Evolutionary conservation across 2,888 invertebrate species (phyloP).

Genomic region (Eristalis tenax): DNA sequence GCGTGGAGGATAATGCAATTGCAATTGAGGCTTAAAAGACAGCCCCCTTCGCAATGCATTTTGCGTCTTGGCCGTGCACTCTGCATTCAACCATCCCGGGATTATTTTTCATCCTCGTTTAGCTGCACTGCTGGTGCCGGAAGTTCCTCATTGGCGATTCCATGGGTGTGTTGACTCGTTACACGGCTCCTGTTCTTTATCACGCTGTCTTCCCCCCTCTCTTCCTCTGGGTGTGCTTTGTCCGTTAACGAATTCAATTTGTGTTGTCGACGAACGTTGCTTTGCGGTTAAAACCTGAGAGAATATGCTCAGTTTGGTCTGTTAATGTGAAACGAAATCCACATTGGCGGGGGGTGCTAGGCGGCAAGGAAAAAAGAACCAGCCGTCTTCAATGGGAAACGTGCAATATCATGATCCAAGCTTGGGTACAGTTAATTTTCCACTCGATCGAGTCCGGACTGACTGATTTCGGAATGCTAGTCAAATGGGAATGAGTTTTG

Average conservation of each 20-base stretch:
- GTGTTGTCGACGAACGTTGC: slow-evolving; percentile 12
- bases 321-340: neutral
- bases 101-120: slow-evolving; percentile 69
- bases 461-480: neutral
- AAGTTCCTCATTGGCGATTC: slow-evolving; percentile 67
- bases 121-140: slow-evolving; percentile 51
- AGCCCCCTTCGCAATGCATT: slow-evolving; percentile 29
- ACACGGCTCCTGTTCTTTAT: slow-evolving; percentile 55
- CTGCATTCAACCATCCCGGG: slow-evolving; percentile 58
- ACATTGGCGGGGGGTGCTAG: neutral
- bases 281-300: slow-evolving; percentile 27
- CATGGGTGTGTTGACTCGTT: slow-evolving; percentile 63
- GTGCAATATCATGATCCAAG: neutral
- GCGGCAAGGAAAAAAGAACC: neutral
- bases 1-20: slow-evolving; percentile 45
- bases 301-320: neutral
- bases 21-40: slow-evolving; percentile 43
- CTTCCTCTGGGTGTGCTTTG: neutral
- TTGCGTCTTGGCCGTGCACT: neutral
- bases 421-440: neutral
- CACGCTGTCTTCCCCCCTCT: neutral
- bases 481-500: neutral
- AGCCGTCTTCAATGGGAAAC: neutral
- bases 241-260: slow-evolving; percentile 32
- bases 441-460: neutral